phyloP scores from a whole-genome alignment of 2,113 vertebrate genomes.

The Isurus oxyrinchus region DNA sequence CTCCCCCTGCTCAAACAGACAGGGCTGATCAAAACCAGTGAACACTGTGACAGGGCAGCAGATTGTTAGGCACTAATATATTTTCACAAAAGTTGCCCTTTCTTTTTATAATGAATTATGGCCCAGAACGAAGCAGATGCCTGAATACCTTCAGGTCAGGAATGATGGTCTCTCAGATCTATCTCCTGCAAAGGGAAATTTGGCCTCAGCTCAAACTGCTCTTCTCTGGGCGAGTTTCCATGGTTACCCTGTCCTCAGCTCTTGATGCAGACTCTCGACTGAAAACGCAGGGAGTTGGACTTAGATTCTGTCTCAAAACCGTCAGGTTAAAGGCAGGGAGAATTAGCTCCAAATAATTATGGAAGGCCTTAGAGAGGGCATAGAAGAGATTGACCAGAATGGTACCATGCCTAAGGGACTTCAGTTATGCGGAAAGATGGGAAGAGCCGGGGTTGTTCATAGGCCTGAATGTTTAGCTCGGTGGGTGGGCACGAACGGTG shows the following conservation, averaged over 20 bases:
- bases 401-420: not conserved
- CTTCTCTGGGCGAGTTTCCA: not conserved
- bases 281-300: not conserved
- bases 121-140: not conserved
- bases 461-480: too few species aligned
- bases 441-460: too few species aligned
- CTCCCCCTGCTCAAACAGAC: not conserved
- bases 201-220: not conserved
- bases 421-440: too few species aligned
- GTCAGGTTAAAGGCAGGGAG: not conserved
- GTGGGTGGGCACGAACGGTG: too few species aligned
- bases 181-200: not conserved
- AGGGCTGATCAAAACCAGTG: not conserved
- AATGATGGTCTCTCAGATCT: not conserved
- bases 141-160: not conserved
- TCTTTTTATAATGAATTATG: not conserved
- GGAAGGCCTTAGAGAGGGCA: not conserved
- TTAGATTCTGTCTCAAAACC: not conserved
- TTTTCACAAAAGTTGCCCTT: not conserved
- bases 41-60: not conserved
- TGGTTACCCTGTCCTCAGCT: not conserved
- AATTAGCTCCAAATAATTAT: not conserved
- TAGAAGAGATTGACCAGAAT: not conserved
- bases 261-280: not conserved
- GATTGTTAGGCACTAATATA: not conserved